Evolutionary conservation across 2,113 vertebrate species (phyloP).

Genomic region (Connochaetes taurinus): DNA sequence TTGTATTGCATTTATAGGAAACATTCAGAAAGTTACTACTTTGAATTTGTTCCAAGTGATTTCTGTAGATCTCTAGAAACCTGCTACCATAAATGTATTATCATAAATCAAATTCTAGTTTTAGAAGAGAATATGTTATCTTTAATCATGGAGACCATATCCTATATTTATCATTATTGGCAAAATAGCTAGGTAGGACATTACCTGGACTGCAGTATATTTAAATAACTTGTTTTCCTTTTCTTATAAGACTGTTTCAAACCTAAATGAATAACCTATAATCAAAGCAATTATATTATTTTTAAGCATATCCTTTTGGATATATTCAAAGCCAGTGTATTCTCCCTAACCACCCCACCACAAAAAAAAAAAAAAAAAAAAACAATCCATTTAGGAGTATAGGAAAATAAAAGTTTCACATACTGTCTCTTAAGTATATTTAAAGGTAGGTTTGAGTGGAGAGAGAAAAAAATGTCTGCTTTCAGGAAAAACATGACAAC

Average conservation of each 20-base stretch:
- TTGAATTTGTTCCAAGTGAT: background rate
- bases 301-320: background rate
- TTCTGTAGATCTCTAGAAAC: background rate
- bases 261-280: background rate
- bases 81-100: background rate
- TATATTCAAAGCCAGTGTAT: background rate
- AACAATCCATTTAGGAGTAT: background rate
- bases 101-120: background rate
- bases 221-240: background rate
- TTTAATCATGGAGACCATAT: background rate
- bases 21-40: background rate
- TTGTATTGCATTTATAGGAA: background rate
- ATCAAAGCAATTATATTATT: background rate
- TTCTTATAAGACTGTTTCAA: background rate
- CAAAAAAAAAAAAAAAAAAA: background rate
- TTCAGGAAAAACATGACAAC: background rate
- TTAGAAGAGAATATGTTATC: background rate
- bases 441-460: background rate
- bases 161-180: background rate
- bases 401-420: background rate
- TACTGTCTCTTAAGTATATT: background rate
- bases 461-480: background rate
- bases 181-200: background rate
- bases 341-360: background rate
- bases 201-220: background rate